Evolutionary conservation across 2,888 invertebrate species (phyloP), one percentile per base, ranked within the genome.

Genomic region (Drosophila mimica): DNA sequence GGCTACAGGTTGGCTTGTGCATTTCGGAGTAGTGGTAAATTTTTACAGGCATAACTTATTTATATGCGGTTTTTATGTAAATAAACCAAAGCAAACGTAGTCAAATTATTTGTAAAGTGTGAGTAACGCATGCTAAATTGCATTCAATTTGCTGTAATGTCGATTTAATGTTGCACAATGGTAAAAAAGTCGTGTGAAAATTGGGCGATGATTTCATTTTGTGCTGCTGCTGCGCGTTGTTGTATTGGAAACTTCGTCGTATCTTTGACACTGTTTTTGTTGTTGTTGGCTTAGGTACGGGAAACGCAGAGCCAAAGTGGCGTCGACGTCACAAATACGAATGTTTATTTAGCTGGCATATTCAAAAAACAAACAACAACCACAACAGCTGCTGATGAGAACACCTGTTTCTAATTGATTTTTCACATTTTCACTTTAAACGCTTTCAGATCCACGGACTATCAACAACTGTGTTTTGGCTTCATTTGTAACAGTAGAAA

Each of bases 151-250:
- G 33, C 48, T 63, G 46, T 34, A 56, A 60, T 62, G 40, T 4
- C 17, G 17, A 63, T 60, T 62, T 8, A 9, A 17, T 4, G 13
- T 20, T 33, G 30, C n/a, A 65, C 28, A n/a, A 33, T 30, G 36
- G 8, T 51, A 33, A 57, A 56, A 66, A 51, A 63, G 54, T 25
- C 62, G 52, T 63, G 74, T 78, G 66, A 86, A 79, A 83, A 78
- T 76, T 76, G 68, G 69, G 71, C 77, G 92, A 92, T 92, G 92
- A 92, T 92, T 92, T 92, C 92, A 92, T 92, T 90, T 90, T 66
- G 66, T 78, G 70, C 57, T 80, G 85, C 70, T 80, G 70, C 74
- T 79, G 77, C 76, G 91, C 89, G 88, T 89, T 85, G 85, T 91
- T 88, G 87, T 86, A 85, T 89, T 76, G 82, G 89, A 88, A 89